phyloP scores from a whole-genome alignment of 1,140 invertebrate genomes.

The Gryllus bimaculatus region DNA sequence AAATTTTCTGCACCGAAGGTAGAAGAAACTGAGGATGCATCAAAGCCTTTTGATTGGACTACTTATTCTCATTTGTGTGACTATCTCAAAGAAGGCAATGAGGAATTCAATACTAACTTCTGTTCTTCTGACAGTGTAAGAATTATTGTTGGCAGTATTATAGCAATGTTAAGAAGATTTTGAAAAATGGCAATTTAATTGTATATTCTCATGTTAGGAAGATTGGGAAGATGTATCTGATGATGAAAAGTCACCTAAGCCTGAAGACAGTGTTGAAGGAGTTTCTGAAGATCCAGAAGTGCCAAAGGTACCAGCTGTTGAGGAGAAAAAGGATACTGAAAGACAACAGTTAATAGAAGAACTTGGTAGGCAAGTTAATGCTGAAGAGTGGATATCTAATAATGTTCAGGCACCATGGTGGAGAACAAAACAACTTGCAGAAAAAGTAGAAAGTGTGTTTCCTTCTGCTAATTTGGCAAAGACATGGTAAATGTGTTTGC shows the following conservation, averaged over 20 bases:
- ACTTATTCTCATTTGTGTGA: constrained; percentile 28
- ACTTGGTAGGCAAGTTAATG: background rate
- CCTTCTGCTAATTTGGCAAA: constrained; percentile 30
- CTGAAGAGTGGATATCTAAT: constrained; percentile 31
- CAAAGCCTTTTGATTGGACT: constrained; percentile 36
- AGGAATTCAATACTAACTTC: constrained; percentile 33
- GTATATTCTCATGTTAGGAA: background rate
- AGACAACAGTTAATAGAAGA: background rate
- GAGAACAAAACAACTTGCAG: constrained; percentile 31
- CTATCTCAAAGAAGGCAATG: constrained; percentile 31
- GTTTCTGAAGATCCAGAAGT: background rate
- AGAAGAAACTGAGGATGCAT: constrained; percentile 27
- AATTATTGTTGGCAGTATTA: background rate
- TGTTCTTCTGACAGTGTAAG: constrained; percentile 33
- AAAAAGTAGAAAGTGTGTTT: constrained; percentile 31
- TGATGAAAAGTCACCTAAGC: background rate
- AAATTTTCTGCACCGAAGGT: constrained; percentile 15
- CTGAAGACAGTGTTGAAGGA: background rate
- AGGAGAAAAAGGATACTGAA: background rate
- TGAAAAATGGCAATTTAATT: background rate
- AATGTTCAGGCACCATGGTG: constrained; percentile 38
- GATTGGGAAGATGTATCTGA: constrained; percentile 24
- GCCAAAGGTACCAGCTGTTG: too few relatives aligned
- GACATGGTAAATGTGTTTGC: constrained; percentile 28
- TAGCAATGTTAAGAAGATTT: background rate